phyloP scores from a whole-genome alignment of 1,140 invertebrate genomes.

The Ips typographus region DNA sequence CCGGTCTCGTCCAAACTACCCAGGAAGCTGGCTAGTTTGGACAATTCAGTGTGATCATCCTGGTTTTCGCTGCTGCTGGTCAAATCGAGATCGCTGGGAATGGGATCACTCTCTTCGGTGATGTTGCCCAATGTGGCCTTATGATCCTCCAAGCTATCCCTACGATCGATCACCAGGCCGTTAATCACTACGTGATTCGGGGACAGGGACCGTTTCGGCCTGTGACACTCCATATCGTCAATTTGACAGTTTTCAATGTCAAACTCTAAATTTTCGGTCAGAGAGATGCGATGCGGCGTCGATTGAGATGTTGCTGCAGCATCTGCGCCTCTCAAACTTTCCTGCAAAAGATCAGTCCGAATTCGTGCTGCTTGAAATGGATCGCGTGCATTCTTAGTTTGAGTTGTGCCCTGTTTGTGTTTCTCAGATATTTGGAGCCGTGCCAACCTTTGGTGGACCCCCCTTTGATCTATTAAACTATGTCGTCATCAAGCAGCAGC shows the following conservation, averaged over 20 bases:
- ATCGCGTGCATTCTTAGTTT: constrained; percentile 20
- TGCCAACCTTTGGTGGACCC: constrained; percentile 25
- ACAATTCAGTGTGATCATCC: neutral
- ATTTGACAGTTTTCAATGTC: constrained; percentile 3
- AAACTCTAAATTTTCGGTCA: constrained; percentile 23
- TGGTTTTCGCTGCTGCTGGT: no score
- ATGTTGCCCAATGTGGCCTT: constrained; percentile 8
- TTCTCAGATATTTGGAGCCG: constrained; percentile 17
- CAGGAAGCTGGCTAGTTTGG: neutral
- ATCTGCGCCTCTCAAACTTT: constrained; percentile 19
- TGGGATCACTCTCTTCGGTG: constrained; percentile 11
- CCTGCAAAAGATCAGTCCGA: constrained; percentile 15
- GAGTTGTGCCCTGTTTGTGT: constrained; percentile 23
- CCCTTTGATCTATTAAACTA: constrained; percentile 25
- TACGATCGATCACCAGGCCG: constrained; percentile 11
- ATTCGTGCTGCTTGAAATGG: constrained; percentile 32
- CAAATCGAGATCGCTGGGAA: neutral
- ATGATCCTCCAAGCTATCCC: neutral
- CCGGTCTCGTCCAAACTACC: neutral
- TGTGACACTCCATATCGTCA: neutral
- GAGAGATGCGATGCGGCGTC: constrained; percentile 26
- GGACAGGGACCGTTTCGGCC: neutral
- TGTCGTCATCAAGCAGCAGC: constrained; percentile 1
- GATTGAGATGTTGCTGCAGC: constrained; percentile 30
- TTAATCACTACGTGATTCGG: constrained; percentile 18